Percentiles rank a stretch among this genome's conserved stretches.
Conservation (phyloP, 2,113 vertebrate species). For the Protomyctophum bolini region DNA sequence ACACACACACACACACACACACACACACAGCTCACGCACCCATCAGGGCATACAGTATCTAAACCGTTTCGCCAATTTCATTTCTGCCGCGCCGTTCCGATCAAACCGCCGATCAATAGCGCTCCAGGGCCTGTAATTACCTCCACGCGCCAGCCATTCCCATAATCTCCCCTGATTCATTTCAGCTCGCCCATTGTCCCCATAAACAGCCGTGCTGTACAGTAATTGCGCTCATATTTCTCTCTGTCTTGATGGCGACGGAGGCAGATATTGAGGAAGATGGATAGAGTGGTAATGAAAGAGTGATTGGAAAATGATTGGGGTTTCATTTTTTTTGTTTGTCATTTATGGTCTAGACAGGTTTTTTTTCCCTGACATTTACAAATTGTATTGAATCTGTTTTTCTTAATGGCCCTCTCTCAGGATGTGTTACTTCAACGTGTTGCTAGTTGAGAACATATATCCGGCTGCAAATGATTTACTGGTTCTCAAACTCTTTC, state of each 20-base stretch:
- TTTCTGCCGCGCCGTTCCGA: too few species aligned
- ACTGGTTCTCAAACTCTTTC: too few species aligned
- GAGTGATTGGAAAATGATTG: constrained; percentile 22
- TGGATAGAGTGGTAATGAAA: constrained; percentile 10
- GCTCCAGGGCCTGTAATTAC: neutral
- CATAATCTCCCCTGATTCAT: constrained; percentile 21
- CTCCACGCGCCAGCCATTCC: neutral
- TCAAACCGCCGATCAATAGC: constrained; percentile 6
- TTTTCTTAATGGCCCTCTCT: too few species aligned
- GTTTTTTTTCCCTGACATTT: too few species aligned
- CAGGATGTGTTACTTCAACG: too few species aligned
- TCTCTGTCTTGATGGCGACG: constrained; percentile 7
- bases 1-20: constrained; percentile 1
- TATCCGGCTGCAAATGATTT: too few species aligned
- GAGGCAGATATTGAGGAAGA: constrained; percentile 1
- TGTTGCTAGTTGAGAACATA: too few species aligned
- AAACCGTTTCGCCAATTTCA: too few species aligned
- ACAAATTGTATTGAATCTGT: too few species aligned
- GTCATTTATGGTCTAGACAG: neutral
- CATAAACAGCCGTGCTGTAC: neutral
- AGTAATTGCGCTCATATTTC: constrained; percentile 1
- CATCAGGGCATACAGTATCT: neutral
- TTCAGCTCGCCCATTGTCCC: constrained; percentile 7
- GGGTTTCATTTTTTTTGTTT: constrained; percentile 13
- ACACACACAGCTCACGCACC: neutral